A percentile compares a stretch with the other conserved stretches of the same genome.
Evolutionary conservation across 2,888 invertebrate species (phyloP).

Genomic region (Steinernema hermaphroditum): DNA sequence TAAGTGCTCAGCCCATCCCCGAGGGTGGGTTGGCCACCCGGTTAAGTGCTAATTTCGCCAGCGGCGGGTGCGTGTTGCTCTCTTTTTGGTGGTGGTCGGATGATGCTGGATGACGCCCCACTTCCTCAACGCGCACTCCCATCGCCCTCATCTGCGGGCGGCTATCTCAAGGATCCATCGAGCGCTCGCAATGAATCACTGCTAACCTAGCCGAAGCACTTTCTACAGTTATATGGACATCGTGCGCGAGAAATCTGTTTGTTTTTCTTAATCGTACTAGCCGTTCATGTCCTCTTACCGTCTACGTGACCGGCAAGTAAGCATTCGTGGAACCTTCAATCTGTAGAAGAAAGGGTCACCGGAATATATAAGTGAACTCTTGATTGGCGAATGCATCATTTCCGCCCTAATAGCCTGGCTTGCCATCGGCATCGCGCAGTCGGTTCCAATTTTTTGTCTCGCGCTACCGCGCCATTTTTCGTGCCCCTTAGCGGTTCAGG

Average conservation of each 20-base stretch:
- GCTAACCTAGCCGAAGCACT: no score
- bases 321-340: no score
- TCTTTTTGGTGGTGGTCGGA: not conserved
- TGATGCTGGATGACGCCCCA: not conserved
- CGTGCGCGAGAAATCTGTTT: no score
- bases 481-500: not conserved
- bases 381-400: conserved; percentile 9
- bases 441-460: no score
- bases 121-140: not conserved
- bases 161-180: no score
- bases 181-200: no score
- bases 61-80: not conserved
- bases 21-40: not conserved
- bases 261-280: no score
- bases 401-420: conserved; percentile 16
- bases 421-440: not conserved
- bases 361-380: not conserved
- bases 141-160: not conserved
- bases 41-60: conserved; percentile 23
- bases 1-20: not conserved
- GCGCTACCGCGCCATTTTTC: not conserved
- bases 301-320: no score
- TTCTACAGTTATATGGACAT: no score
- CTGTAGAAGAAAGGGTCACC: no score
- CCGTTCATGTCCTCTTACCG: no score